Evolutionary conservation across 2,888 invertebrate genomes (phyloP).

Genomic region (Orgyia antiqua): DNA sequence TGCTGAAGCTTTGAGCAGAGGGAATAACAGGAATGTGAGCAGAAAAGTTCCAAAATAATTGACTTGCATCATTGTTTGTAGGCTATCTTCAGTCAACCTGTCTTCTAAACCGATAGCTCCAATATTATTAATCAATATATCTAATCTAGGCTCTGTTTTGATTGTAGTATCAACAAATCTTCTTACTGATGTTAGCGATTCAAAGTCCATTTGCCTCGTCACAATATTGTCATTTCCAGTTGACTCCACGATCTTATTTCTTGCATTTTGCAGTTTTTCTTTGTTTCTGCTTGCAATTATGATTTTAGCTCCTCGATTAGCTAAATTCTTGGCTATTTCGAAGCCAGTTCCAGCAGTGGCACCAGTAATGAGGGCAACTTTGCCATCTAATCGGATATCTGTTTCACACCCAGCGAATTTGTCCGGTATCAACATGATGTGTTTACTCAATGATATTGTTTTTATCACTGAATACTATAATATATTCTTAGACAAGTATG

Average conservation of each 20-base stretch:
- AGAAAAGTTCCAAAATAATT: constrained; percentile 58
- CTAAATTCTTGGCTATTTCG: constrained; percentile 55
- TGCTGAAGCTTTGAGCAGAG: constrained; percentile 43
- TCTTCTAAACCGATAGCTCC: constrained; percentile 65
- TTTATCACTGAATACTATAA: constrained; percentile 12
- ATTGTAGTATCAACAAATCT: constrained; percentile 77
- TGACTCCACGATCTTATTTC: constrained; percentile 29
- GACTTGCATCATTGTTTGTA: constrained; percentile 81
- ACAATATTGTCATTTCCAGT: constrained; percentile 38
- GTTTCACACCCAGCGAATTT: constrained; percentile 47
- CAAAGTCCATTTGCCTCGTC: constrained; percentile 64
- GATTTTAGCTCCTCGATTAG: constrained; percentile 73
- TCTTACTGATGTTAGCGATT: constrained; percentile 71
- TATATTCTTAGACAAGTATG: too few relatives aligned
- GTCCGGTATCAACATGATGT: constrained; percentile 27
- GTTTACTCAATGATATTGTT: constrained; percentile 5
- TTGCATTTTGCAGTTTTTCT: constrained; percentile 36
- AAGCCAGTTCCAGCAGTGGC: constrained; percentile 54
- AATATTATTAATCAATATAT: constrained; percentile 64
- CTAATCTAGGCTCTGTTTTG: constrained; percentile 62
- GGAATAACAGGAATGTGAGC: constrained; percentile 50
- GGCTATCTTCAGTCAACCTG: constrained; percentile 75
- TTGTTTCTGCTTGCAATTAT: constrained; percentile 75
- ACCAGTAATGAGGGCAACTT: constrained; percentile 60
- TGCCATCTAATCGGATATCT: constrained; percentile 39